Evolutionary conservation across 2,797 vertebrate species (phyloP), one percentile per base, ranked within the genome.

Genomic region (Florisuga fusca): DNA sequence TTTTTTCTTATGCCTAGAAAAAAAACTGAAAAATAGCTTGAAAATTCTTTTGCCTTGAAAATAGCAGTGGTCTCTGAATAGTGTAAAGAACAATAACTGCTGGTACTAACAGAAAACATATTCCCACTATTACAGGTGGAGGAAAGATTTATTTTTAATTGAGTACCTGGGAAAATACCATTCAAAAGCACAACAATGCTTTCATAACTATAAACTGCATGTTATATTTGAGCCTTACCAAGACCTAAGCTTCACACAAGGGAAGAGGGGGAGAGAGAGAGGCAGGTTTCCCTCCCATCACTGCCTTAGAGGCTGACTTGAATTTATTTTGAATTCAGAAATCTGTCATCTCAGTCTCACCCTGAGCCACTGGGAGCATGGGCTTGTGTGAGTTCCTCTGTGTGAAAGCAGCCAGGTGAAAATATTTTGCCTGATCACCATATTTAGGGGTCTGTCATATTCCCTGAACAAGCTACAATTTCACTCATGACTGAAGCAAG

Each of bases 381-480:
- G 80, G 69, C 68, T 1, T 84, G 66, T 68, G 66, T 20, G 46
- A 96, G 75, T 78, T 73, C 71, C 67, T 94, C 87, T 95, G 57
- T 77, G 77, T 67, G 68, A 95, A 94, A 73, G 92, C 90, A 94
- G 89, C 34, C 10, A 5, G 62, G 31, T 93, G 93, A 96, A 95
- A 94, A 93, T 72, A 94, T 94, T 96, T 92, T 90, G 91, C 87
- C 90, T 93, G 53, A 94, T 95, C 91, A 77, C 90, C 91, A 84
- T 91, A 94, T 93, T 95, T 73, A 95, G 69, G 61, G 86, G 33
- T 62, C 83, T 96, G 85, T 86, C 68, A 66, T 91, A 94, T 74
- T 95, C 95, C 87, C 93, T 34, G 41, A 96, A 92, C 92, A 95
- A 94, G 90, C 87, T 90, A 91, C 92, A 94, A 92, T 96, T 96